A percentile compares a stretch with the other conserved stretches of the same genome.
phyloP scores from a whole-genome alignment of 2,113 vertebrate genomes.

The Psittacula cyanocephala region DNA sequence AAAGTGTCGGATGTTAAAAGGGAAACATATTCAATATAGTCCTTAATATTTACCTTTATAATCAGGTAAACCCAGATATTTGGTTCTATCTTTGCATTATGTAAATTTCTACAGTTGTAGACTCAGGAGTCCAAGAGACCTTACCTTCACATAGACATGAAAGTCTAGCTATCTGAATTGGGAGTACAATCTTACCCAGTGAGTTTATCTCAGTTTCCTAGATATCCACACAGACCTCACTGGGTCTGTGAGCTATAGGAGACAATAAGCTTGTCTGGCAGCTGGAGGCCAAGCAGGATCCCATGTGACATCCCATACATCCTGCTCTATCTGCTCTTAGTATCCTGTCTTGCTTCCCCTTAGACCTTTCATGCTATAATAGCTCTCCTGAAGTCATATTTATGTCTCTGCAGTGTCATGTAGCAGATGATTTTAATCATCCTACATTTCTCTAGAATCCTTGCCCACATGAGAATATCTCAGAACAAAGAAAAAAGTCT shows the following conservation, averaged over 20 bases:
- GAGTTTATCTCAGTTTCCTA: background rate
- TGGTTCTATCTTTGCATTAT: background rate
- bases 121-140: background rate
- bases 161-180: background rate
- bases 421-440: background rate
- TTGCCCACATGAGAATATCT: background rate
- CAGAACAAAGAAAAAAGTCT: background rate
- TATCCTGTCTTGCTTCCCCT: background rate
- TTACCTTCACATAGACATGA: background rate
- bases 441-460: background rate
- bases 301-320: no score
- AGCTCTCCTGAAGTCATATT: background rate
- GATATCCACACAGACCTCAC: background rate
- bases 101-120: accelerated
- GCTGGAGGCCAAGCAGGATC: background rate
- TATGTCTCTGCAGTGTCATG: background rate
- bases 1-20: background rate
- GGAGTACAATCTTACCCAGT: background rate
- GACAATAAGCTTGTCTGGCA: background rate
- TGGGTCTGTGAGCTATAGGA: background rate
- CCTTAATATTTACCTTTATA: background rate
- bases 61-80: background rate
- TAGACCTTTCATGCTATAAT: background rate
- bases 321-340: background rate
- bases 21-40: background rate